Evolutionary conservation across 2,888 invertebrate genomes (phyloP).

Genomic region (Tinea trinotella): DNA sequence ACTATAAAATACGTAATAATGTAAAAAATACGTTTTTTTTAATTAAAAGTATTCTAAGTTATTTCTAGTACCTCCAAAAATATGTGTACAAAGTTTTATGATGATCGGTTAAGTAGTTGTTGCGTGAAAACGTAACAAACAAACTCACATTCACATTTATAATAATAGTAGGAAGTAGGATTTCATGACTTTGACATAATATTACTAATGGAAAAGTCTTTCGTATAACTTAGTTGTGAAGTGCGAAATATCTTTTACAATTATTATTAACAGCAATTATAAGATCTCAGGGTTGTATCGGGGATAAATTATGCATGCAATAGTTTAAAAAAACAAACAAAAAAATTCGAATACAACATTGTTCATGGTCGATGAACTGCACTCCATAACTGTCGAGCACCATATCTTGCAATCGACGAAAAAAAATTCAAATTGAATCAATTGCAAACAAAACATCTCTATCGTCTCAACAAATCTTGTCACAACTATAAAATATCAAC

Average conservation of each 20-base stretch:
- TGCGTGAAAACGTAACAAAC: too few relatives aligned
- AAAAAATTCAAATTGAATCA: neutral
- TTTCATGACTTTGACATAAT: neutral
- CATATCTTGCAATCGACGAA: neutral
- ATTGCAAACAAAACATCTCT: neutral
- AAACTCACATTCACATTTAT: too few relatives aligned
- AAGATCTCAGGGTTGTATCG: neutral
- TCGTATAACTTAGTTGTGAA: neutral
- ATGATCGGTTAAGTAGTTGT: too few relatives aligned
- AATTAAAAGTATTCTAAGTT: too few relatives aligned
- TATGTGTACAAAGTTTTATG: too few relatives aligned
- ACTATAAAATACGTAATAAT: too few relatives aligned
- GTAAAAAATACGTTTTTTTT: too few relatives aligned
- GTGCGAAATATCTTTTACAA: neutral
- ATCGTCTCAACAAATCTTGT: too few relatives aligned
- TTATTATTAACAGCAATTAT: neutral
- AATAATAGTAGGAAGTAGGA: too few relatives aligned
- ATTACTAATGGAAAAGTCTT: neutral
- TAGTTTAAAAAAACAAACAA: conserved; percentile 4
- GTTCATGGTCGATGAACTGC: conserved; percentile 16
- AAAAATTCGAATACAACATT: conserved; percentile 8
- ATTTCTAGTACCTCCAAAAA: too few relatives aligned
- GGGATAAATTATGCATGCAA: conserved; percentile 2
- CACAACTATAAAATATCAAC: too few relatives aligned
- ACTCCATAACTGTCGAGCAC: neutral